Base-by-base conservation (phyloP, 2,113 vertebrate genomes). In the Myiopsitta monachus region DNA sequence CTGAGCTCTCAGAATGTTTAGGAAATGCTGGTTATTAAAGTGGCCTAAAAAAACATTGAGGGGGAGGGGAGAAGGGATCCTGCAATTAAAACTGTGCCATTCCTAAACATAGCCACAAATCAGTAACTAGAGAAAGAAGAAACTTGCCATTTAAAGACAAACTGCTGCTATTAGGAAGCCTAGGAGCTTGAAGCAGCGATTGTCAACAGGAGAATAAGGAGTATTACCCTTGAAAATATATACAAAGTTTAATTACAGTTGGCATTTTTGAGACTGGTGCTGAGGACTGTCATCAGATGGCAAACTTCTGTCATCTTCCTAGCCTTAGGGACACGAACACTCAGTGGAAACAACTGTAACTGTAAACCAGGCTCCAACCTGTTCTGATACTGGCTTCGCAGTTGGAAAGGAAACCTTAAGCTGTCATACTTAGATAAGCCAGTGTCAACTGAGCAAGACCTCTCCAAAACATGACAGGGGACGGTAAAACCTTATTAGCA, bases 231-330 rank as follows among this genome's bases (percentile, higher is more conserved):
- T 78, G 61, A 79, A 96, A 92, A 92, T 36, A 72, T 12, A 88
- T 8, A 94, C 24, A 54, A 30, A 31, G 86, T 93, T 86, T 96
- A 97, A 95, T 94, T 95, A 96, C 88, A 55, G 68, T 18, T 94
- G 85, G 61, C 73, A 81, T 81, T 90, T 88, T 59, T 77, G 83
- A 90, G 82, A 43, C 39, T 86, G 72, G n/a, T 83, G 79, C 61
- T 78, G 73, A 70, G 24, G 89, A 61, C 73, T 72, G 66, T 31
- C 87, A 77, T 90, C 83, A 83, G 80, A 80, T 67, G 75, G 79
- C 83, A 94, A 88, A 88, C 5, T 5, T 5, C 41, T 77, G 75
- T 83, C 49, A 55, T 75, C 33, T 59, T 80, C 51, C 64, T 72
- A 11, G 23, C 55, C 68, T 3, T 38, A n/a, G 38, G 68, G 88